phyloP scores from a whole-genome alignment of 2,797 vertebrate genomes.

The Ceyx erithaca region DNA sequence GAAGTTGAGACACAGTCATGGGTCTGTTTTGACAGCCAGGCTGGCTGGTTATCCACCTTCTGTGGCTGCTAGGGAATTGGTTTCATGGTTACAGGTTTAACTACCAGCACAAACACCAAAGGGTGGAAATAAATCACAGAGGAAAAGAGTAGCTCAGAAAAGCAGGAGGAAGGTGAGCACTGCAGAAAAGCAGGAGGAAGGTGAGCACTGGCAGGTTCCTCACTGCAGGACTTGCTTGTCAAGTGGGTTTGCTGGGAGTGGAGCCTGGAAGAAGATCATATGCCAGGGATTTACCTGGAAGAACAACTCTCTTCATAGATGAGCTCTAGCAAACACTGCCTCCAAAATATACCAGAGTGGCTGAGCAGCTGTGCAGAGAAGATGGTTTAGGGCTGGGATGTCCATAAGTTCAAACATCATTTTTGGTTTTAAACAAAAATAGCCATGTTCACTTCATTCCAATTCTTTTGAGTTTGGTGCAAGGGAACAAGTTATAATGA shows the following conservation, averaged over 20 bases:
- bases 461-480: not conserved
- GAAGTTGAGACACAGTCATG: not conserved
- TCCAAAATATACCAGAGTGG: not conserved
- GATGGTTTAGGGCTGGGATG: not conserved
- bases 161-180: not conserved
- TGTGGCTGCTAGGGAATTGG: not conserved
- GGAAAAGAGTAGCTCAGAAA: not conserved
- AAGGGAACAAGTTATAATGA: not conserved
- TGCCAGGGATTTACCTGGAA: not conserved
- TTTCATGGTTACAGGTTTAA: not conserved
- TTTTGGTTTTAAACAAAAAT: not conserved
- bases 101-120: not conserved
- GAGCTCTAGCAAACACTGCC: not conserved
- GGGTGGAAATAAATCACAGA: not conserved
- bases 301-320: not conserved
- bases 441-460: not conserved
- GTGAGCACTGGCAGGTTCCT: not conserved
- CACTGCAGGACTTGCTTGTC: not conserved
- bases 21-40: not conserved
- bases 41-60: not conserved
- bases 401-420: not conserved
- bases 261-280: not conserved
- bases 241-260: not conserved
- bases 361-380: not conserved
- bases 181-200: not conserved